Evolutionary conservation across 2,797 vertebrate genomes (phyloP).

Genomic region (Macropodus opercularis): DNA sequence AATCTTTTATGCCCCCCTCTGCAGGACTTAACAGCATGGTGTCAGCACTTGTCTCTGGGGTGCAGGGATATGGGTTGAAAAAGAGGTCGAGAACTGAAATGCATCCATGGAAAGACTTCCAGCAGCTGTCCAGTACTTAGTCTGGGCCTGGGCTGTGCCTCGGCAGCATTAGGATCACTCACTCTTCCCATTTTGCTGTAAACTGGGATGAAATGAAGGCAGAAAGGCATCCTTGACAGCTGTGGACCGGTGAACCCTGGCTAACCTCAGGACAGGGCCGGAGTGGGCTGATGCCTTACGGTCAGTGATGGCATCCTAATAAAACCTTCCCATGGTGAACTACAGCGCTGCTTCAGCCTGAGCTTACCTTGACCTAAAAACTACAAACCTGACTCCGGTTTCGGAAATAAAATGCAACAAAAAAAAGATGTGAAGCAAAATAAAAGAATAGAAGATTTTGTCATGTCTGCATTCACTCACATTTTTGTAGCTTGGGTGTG

Average conservation of each 20-base stretch:
- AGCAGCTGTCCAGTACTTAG: conserved; percentile 79
- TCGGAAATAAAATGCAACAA: not conserved
- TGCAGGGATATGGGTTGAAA: conserved; percentile 70
- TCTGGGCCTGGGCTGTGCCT: conserved; percentile 38
- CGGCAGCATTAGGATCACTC: conserved; percentile 77
- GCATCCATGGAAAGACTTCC: conserved; percentile 75
- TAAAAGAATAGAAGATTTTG: not conserved
- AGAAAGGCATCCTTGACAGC: conserved; percentile 80
- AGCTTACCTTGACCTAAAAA: conserved; percentile 27
- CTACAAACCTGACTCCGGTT: not conserved
- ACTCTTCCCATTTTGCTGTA: conserved; percentile 68
- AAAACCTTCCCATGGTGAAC: not conserved
- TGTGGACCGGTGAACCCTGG: conserved; percentile 78
- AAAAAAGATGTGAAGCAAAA: not conserved
- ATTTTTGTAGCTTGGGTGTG: not conserved
- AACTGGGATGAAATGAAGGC: conserved; percentile 73
- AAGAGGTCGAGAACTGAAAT: conserved; percentile 74
- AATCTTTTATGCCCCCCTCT: conserved; percentile 37
- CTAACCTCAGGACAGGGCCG: conserved; percentile 64
- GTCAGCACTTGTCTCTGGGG: conserved; percentile 71
- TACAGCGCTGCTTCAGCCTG: not conserved
- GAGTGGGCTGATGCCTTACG: conserved; percentile 23
- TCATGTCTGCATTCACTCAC: not conserved
- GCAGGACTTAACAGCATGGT: conserved; percentile 64
- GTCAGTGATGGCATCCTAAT: conserved; percentile 29